Base-by-base conservation (phyloP, 2,888 invertebrate species). In the Allolobophora icterica region DNA sequence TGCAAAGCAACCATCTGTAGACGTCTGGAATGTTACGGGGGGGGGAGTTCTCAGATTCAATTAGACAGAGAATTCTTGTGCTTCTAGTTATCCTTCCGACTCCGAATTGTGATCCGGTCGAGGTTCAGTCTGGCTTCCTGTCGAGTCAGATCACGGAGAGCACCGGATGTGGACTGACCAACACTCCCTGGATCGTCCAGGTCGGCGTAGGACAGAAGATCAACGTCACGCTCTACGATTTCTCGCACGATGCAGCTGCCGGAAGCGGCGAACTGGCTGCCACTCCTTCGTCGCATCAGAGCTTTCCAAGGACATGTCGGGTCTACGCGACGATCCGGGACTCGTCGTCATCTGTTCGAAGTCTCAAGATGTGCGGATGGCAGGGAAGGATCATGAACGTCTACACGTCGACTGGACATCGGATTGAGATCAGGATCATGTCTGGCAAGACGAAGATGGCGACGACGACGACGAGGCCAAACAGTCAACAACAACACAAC, bases 191-290 rank as follows among this genome's bases (percentile, higher is more conserved):
- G 91, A 58, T 89, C 45, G 71, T 91, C 90, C 84, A 90, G 89
- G 91, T 84, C 6, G 89, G 89, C n/a, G 21, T 33, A 35, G 90
- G 90, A 19, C 91, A 91, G 71, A 42, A 89, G 52, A 91, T 91
- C 89, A 91, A 91, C 84, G 40, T 91, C 45, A 91, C 91, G 24
- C 52, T 90, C 52, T 84, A 89, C 71, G 90, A 91, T 58, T 90
- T 91, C 90, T 83, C 89, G 45, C 89, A 89, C 84, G 89, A 58
- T 19, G 42, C 38, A 84, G 84, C 42, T 58, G 58, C 58, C 24
- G 38, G 83, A 11, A 38, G 45, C 33, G 83, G 38, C 33, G 42
- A 40, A 33, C 8, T 24, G 42, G 38, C 52, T 24, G 34, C 87
- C 87, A 38, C n/a, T 35, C 35, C 87, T 8, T 87, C 87, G 87